Base-by-base conservation (phyloP, 2,797 vertebrate species). In the Fratercula arctica region DNA sequence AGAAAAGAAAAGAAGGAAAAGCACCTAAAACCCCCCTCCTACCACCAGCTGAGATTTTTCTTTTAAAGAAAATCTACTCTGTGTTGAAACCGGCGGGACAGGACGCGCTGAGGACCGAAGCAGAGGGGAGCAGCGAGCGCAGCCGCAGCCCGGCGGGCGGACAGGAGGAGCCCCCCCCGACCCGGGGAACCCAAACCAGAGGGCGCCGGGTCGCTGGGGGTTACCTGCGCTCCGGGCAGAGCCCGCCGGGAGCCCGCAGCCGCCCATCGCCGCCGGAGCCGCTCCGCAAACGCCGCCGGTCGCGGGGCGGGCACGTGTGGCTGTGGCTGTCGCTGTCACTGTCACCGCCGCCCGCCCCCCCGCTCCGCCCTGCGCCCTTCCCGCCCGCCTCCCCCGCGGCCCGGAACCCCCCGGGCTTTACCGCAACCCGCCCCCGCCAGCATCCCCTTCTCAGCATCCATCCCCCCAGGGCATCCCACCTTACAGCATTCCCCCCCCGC, bases 181-280 rank as follows among this genome's bases (percentile, higher is more conserved):
- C 15, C 24, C 41, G 10, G 7, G 31, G 26, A 25, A 13, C 43
- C 5, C 21, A 10, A 16, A 6, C 12, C 21, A 4, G 13, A 35
- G 10, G 17, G 12, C 8, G 8, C 51, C 28, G 54, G 10, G n/a
- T 59, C 57, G n/a, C 57, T n/a, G 21, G 69, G 23, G 37, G 21
- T 88, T 92, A 94, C 92, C 92, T 91, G 92, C 9, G 45, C 50
- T 37, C 77, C 56, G 45, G 39, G 51, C 74, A 21, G n/a, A n/a
- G 28, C 25, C 59, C 15, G 54, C 46, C n/a, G n/a, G 4, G 51
- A 3, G 12, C 28, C 82, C 67, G 31, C 78, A 9, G 59, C 60
- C 61, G 8, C 81, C 29, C 89, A 72, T 57, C 85, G 19, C 80
- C 41, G 29, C 60, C 26, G 28, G 9, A 13, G 37, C 8, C 18